These are phyloP conservation scores for Acrobasis repandana DNA, from an alignment of 2,888 invertebrate genomes.

Conservation along the genomic window DNA sequence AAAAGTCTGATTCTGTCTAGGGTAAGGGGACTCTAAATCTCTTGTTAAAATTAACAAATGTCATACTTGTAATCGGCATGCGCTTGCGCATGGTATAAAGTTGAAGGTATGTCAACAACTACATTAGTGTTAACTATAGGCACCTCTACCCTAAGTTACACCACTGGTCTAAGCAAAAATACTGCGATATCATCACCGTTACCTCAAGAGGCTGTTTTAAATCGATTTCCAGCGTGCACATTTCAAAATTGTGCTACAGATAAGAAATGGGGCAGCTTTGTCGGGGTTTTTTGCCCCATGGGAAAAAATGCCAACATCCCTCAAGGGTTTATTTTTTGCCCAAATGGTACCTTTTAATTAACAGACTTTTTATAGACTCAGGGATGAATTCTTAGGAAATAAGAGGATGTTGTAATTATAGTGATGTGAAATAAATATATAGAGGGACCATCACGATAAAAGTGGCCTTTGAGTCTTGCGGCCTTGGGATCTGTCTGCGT, in stretches of 20 bases:
- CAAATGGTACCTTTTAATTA: constrained; percentile 73
- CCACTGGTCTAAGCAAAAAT: background rate
- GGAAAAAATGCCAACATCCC: constrained; percentile 63
- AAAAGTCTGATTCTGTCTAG: too few species aligned
- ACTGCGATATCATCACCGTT: background rate
- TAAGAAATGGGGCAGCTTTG: constrained; percentile 64
- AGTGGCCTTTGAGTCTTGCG: too few species aligned
- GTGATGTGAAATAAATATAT: background rate
- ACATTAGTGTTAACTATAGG: background rate
- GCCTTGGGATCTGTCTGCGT: too few species aligned
- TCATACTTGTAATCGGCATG: too few species aligned
- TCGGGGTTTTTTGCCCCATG: constrained; percentile 68
- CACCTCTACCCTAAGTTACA: background rate
- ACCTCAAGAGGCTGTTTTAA: constrained; percentile 1
- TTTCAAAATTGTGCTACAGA: constrained; percentile 61
- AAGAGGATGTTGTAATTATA: background rate
- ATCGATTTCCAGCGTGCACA: constrained; percentile 58
- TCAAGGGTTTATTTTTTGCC: constrained; percentile 64
- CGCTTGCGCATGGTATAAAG: too few species aligned
- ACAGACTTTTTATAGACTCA: constrained; percentile 37
- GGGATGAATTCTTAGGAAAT: background rate
- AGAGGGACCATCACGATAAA: too few species aligned
- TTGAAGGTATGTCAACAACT: background rate
- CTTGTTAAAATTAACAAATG: too few species aligned
- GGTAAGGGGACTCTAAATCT: too few species aligned